Percentiles rank a stretch among this genome's conserved stretches.
phyloP scores from a whole-genome alignment of 2,113 vertebrate genomes.

The Vulpes ferrilata region DNA sequence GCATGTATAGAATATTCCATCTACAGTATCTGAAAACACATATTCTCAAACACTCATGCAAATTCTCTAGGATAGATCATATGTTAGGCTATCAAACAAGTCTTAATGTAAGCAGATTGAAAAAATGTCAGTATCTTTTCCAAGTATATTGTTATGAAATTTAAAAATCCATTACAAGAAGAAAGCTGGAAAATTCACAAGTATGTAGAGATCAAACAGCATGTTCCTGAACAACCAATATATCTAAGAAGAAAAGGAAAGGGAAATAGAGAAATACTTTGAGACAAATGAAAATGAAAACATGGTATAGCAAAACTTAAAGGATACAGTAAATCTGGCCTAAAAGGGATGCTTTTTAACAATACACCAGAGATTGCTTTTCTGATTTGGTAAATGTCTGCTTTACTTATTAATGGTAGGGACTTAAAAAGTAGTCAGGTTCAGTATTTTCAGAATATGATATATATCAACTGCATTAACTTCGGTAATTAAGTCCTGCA shows the following conservation, averaged over 20 bases:
- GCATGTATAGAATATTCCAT: neutral
- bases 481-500: neutral
- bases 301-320: neutral
- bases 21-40: neutral
- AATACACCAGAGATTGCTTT: neutral
- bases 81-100: neutral
- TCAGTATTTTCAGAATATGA: neutral
- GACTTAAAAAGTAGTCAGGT: neutral
- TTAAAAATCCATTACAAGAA: neutral
- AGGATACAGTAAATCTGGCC: neutral
- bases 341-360: neutral
- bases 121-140: neutral
- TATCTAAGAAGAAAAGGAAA: neutral
- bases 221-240: neutral
- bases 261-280: neutral
- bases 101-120: neutral
- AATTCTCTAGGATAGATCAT: neutral
- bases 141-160: neutral
- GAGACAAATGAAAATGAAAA: neutral
- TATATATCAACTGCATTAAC: neutral
- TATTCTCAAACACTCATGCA: neutral
- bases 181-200: neutral
- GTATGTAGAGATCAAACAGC: neutral
- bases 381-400: neutral
- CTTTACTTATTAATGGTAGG: neutral